Evolutionary conservation across 2,113 vertebrate genomes (phyloP), one percentile per base, ranked within the genome.

Genomic region (Carollia perspicillata): DNA sequence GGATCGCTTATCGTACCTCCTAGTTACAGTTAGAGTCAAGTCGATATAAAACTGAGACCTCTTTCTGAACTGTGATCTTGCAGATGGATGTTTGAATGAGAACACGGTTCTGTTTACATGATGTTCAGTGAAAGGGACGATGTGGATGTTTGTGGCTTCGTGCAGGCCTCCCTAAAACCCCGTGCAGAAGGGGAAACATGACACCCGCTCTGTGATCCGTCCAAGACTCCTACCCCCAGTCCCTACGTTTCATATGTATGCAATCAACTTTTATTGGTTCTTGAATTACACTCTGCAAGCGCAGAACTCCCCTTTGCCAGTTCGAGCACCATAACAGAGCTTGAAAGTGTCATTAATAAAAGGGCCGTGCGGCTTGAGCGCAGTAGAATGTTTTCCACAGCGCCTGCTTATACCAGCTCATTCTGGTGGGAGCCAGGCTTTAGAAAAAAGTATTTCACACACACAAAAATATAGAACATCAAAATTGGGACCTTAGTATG

Each of bases 251-350:
- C 97, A 96, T 98, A 95, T 98, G 97, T 90, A 96, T 98, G 92
- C 58, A 98, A 98, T 98, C 97, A 98, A 95, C 88, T 98, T 98
- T 98, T 97, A 97, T 94, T 97, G 97, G 95, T 85, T 98, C 97
- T 98, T 93, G 87, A 96, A 92, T 97, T 93, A 90, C 95, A 96
- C 89, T 96, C 90, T 78, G 81, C 84, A 68, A 98, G 94, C 78
- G 84, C 96, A 83, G 96, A 95, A 77, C 78, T 98, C 97, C 96
- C 44, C n/a, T 12, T 90, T 96, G 88, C 97, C 95, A 97, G 78
- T 89, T 53, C 72, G 83, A 98, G 93, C 96, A 95, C 95, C 97
- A 66, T 92, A 79, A 78, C 66, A 91, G 94, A 97, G 71, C 96
- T 95, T 92, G 93, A 86, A 97, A 97, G 87, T 87, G 71, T 78